A percentile compares a stretch with the other conserved stretches of the same genome.
Evolutionary conservation across 2,888 invertebrate species (phyloP).

Genomic region (Leptinotarsa tumamoca): DNA sequence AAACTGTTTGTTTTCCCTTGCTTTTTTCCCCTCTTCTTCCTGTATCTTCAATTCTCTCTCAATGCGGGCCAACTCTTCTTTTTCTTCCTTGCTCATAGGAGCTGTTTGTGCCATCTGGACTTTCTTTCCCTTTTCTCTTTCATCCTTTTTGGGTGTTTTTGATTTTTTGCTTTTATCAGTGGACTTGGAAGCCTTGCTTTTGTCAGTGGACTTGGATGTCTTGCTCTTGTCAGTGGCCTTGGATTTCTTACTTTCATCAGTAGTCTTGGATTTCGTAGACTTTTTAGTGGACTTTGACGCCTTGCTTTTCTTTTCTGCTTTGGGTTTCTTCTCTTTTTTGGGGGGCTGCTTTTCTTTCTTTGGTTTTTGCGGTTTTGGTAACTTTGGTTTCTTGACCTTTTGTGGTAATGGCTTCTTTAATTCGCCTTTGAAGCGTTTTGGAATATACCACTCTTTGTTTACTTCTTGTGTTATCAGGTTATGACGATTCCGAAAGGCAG

Average conservation of each 20-base stretch:
- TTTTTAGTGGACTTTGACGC: constrained; percentile 22
- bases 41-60: constrained; percentile 53
- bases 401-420: constrained; percentile 54
- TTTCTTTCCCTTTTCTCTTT: constrained; percentile 52
- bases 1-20: constrained; percentile 59
- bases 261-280: constrained; percentile 1
- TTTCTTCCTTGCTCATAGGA: constrained; percentile 52
- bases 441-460: constrained; percentile 60
- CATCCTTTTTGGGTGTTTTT: constrained; percentile 46
- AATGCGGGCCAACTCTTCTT: constrained; percentile 54
- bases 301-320: constrained; percentile 22
- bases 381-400: constrained; percentile 54
- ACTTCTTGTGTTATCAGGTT: constrained; percentile 59
- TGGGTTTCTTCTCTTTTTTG: constrained; percentile 47
- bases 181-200: constrained; percentile 7
- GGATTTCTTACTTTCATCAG: constrained; percentile 48
- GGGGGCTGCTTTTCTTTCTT: constrained; percentile 44
- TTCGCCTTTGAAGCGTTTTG: constrained; percentile 60
- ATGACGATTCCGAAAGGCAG: constrained; percentile 58
- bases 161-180: constrained; percentile 17
- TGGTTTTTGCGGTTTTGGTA: constrained; percentile 50
- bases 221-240: constrained; percentile 21
- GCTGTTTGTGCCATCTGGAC: background rate
- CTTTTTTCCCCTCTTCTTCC: constrained; percentile 52
- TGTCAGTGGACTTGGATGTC: constrained; percentile 25